Conservation (phyloP, 2,888 invertebrate genomes). For the Rotaria macrura region DNA sequence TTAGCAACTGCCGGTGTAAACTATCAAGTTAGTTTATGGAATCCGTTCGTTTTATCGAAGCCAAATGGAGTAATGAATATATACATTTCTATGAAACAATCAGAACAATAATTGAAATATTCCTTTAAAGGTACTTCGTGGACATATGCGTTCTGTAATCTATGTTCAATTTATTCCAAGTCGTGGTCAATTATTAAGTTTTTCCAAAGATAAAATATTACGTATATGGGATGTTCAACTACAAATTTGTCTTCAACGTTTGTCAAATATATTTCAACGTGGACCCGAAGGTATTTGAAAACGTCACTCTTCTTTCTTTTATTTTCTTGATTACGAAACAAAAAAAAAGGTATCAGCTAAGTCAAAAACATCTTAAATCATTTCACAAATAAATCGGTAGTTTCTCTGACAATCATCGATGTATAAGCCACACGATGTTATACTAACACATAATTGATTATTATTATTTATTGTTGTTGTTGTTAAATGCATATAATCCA, state of each 20-base stretch:
- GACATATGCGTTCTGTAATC: constrained; percentile 50
- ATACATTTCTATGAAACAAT: too few species aligned
- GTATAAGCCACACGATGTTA: neutral
- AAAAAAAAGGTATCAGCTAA: neutral
- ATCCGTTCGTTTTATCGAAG: constrained; percentile 49
- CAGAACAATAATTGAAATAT: neutral
- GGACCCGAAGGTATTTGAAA: constrained; percentile 45
- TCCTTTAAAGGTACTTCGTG: constrained; percentile 42
- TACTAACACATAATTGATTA: neutral
- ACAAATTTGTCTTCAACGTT: constrained; percentile 49
- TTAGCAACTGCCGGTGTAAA: constrained; percentile 43
- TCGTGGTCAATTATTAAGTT: constrained; percentile 47
- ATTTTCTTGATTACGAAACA: neutral
- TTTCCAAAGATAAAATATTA: constrained; percentile 49
- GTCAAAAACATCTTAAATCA: neutral
- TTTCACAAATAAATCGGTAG: neutral
- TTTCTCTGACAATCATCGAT: neutral
- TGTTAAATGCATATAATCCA: neutral
- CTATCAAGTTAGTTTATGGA: constrained; percentile 49
- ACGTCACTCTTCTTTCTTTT: neutral
- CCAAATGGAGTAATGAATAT: constrained; percentile 46
- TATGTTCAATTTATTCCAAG: constrained; percentile 47
- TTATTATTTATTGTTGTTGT: neutral
- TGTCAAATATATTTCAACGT: constrained; percentile 49
- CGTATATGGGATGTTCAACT: constrained; percentile 50